Evolutionary conservation across 1,140 invertebrate genomes (phyloP).

Genomic region (Muscidifurax raptorellus): DNA sequence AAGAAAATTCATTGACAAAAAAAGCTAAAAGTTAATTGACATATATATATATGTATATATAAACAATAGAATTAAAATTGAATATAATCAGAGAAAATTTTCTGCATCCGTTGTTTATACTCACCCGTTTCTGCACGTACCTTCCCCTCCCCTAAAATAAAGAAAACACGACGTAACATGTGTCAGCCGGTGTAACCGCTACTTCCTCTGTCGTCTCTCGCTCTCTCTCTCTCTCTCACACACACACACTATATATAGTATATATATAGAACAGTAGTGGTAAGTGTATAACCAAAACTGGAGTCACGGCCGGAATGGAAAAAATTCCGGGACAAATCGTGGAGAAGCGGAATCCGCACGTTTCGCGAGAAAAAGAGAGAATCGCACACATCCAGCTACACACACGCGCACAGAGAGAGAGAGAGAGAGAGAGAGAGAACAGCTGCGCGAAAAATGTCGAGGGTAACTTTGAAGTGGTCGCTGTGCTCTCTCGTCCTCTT

Average conservation of each 20-base stretch:
- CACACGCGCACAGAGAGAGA: background rate
- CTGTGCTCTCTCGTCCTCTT: background rate
- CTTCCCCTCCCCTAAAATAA: slow-evolving; percentile 1
- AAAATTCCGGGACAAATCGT: slow-evolving; percentile 30
- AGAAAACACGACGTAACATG: slow-evolving; percentile 1
- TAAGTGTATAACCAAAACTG: background rate
- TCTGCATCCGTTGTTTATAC: background rate
- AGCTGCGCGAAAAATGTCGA: slow-evolving; percentile 10
- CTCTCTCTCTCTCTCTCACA: background rate
- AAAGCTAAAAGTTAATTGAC: background rate
- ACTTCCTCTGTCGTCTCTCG: background rate
- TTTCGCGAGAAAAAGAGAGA: background rate
- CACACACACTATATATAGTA: background rate
- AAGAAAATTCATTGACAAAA: background rate
- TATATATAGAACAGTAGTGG: background rate
- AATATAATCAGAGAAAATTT: background rate
- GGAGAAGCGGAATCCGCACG: background rate
- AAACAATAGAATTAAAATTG: background rate
- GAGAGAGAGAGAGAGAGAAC: background rate
- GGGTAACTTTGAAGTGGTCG: slow-evolving; percentile 1
- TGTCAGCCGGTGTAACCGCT: background rate
- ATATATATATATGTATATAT: background rate
- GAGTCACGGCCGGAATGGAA: background rate
- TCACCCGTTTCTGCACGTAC: background rate
- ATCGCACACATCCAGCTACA: background rate